phyloP scores from a whole-genome alignment of 2,888 invertebrate species.

The Serrognathus titanus region DNA sequence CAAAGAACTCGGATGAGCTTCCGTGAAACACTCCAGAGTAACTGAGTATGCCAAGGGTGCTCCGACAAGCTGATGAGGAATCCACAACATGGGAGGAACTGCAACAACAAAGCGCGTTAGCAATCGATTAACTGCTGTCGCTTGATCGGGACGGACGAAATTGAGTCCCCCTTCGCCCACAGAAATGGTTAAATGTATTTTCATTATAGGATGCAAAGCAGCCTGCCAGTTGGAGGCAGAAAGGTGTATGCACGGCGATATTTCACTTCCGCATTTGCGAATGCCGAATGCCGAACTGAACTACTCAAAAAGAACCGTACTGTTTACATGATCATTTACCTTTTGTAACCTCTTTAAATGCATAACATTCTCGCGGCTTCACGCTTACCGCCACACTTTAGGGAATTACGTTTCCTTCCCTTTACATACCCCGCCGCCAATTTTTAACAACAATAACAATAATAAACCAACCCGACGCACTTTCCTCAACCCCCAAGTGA shows the following conservation, averaged over 20 bases:
- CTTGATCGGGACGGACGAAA: conserved; percentile 14
- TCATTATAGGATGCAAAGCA: conserved; percentile 48
- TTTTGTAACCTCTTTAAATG: conserved; percentile 47
- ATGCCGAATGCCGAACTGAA: conserved; percentile 30
- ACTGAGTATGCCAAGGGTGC: conserved; percentile 79
- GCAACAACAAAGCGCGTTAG: conserved; percentile 38
- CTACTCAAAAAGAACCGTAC: conserved; percentile 35
- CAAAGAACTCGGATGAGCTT: conserved; percentile 86
- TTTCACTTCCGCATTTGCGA: conserved; percentile 35
- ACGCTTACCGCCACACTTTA: conserved; percentile 36
- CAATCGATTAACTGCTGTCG: conserved; percentile 23
- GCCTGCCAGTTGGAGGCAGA: conserved; percentile 35
- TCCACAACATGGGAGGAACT: conserved; percentile 92
- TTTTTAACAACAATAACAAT: conserved; percentile 16
- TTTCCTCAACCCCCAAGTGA: too few relatives aligned
- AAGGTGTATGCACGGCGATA: conserved; percentile 35
- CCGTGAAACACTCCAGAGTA: conserved; percentile 84
- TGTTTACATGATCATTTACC: conserved; percentile 46
- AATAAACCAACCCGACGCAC: neutral
- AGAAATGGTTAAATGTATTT: conserved; percentile 43
- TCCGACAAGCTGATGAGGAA: conserved; percentile 86
- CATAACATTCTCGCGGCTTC: conserved; percentile 42
- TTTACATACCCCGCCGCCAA: conserved; percentile 16
- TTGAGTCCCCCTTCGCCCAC: conserved; percentile 22
- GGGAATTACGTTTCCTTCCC: conserved; percentile 36